phyloP scores from a whole-genome alignment of 1,140 invertebrate genomes.

The Anadara kagoshimensis region DNA sequence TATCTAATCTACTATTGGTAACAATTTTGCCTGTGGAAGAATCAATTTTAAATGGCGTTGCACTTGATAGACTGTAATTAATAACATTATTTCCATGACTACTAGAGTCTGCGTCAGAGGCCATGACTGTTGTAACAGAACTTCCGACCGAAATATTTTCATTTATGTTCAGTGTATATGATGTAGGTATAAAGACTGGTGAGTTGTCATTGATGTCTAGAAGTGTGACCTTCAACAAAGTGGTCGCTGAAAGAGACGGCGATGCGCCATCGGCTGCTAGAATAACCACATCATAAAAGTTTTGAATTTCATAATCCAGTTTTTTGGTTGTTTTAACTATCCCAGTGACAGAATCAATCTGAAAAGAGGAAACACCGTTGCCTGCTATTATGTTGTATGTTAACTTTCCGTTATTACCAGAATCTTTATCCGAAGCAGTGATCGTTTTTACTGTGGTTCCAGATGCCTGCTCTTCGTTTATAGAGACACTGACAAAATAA shows the following conservation, averaged over 20 bases:
- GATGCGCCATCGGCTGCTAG: constrained; percentile 45
- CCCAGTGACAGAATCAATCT: constrained; percentile 36
- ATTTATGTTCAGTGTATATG: constrained; percentile 41
- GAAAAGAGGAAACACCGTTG: constrained; percentile 32
- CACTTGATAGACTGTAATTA: constrained; percentile 10
- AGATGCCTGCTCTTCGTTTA: too few species aligned
- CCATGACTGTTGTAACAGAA: constrained; percentile 39
- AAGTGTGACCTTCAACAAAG: constrained; percentile 40
- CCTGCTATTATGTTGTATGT: constrained; percentile 36
- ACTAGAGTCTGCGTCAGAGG: constrained; percentile 42
- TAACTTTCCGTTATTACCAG: background rate
- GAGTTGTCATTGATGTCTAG: constrained; percentile 55
- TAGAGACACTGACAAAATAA: too few species aligned
- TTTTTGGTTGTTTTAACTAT: constrained; percentile 25
- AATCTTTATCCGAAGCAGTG: background rate
- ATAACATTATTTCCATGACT: constrained; percentile 34
- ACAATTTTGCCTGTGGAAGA: constrained; percentile 49
- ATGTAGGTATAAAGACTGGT: constrained; percentile 44
- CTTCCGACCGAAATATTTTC: constrained; percentile 31
- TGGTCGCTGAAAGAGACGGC: constrained; percentile 14
- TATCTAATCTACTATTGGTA: constrained; percentile 34
- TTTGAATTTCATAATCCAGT: constrained; percentile 87
- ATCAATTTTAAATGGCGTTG: constrained; percentile 45
- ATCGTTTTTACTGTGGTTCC: constrained; percentile 8
- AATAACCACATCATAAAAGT: constrained; percentile 68